Evolutionary conservation across 2,888 invertebrate species (phyloP), one percentile per base, ranked within the genome.

Genomic region (Phasia obesa): DNA sequence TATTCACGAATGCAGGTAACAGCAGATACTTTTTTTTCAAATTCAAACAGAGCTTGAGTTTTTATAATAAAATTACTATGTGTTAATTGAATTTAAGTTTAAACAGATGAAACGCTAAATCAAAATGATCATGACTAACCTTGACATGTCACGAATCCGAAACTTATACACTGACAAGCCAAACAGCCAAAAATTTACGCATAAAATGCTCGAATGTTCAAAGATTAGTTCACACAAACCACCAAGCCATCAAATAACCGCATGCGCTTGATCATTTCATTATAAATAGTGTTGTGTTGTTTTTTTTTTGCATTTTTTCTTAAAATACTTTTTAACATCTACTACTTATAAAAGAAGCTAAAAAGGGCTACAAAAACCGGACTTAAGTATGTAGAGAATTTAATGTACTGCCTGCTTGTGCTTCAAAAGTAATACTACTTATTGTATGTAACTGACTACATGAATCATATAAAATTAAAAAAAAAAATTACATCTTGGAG

Each of bases 191-290:
- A 64, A 42, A 17, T n/a, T 44, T 23, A 62, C 62, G 9, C 44
- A 25, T 15, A 13, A 2, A 35, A 23, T n/a, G n/a, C 31, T n/a
- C n/a, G n/a, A 59, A 60, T 71, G 51, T 19, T 21, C 38, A 59
- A 27, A 23, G n/a, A 21, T 4, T 49, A 38, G 3, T 27, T 47
- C 13, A 49, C 13, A 47, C 35, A 47, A 57, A 31, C 11, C 21
- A 44, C 4, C 47, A 44, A 35, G 17, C 35, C 57, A 75, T 23
- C 19, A 38, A 65, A 57, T 55, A 19, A 65, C 65, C 75, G 57
- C 65, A 75, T 75, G 75, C 47, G 55, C 47, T 57, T 62, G 70
- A 70, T 70, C 77, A 70, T 70, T 77, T 77, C 59, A 77, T 77
- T 70, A 77, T 62, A 62, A 55, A 64, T 49, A 38, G 23, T 35